phyloP scores from a whole-genome alignment of 2,888 invertebrate genomes.

The Agonopterix subpropinquella region DNA sequence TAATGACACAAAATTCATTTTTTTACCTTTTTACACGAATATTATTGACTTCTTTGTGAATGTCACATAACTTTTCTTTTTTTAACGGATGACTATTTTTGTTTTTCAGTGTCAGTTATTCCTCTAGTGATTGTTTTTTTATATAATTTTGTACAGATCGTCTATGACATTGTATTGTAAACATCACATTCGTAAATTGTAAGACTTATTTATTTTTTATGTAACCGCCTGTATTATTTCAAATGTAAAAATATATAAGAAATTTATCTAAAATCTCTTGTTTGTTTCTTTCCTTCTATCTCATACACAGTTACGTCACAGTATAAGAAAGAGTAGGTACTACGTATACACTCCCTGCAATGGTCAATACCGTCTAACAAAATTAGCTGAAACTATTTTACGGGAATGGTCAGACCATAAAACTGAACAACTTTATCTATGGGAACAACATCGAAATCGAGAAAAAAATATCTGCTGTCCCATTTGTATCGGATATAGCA shows the following conservation, averaged over 20 bases:
- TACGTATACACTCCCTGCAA: too few relatives aligned
- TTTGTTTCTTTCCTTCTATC: background rate
- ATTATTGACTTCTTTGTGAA: background rate
- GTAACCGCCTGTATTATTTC: constrained; percentile 74
- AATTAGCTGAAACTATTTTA: too few relatives aligned
- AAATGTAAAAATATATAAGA: constrained; percentile 71
- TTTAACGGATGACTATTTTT: too few relatives aligned
- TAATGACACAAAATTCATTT: too few relatives aligned
- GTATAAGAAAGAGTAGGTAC: too few relatives aligned
- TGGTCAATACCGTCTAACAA: too few relatives aligned
- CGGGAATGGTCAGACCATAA: too few relatives aligned
- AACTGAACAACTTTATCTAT: too few relatives aligned
- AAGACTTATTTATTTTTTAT: constrained; percentile 69
- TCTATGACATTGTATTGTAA: constrained; percentile 13
- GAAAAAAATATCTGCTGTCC: too few relatives aligned
- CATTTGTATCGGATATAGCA: too few relatives aligned
- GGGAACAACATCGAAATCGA: too few relatives aligned
- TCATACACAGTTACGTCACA: background rate
- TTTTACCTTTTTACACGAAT: background rate
- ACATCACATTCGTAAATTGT: constrained; percentile 49
- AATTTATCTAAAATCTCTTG: constrained; percentile 39
- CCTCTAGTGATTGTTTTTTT: constrained; percentile 1
- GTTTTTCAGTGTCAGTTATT: background rate
- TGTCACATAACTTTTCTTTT: background rate
- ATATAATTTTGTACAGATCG: background rate